Conservation (phyloP, 1,140 invertebrate genomes). For the Anthonomus grandis region DNA sequence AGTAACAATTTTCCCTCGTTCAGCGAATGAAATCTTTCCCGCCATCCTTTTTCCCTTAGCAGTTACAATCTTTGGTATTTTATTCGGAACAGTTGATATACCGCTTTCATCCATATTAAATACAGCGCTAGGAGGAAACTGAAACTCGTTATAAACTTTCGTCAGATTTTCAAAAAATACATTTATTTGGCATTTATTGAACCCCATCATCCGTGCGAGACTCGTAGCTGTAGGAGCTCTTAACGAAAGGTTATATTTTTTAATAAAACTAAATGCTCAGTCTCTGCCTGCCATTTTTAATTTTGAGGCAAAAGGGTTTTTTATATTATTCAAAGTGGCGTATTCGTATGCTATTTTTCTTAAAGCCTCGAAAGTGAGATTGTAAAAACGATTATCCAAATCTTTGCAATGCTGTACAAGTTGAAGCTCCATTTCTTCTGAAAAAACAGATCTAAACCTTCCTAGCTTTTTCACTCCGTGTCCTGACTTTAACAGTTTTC, state of each 20-base stretch:
- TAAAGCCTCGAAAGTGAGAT: neutral
- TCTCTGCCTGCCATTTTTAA: constrained; percentile 1
- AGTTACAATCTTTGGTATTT: too few relatives aligned
- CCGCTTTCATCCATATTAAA: constrained; percentile 5
- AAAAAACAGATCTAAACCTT: neutral
- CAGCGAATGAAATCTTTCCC: neutral
- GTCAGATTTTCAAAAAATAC: neutral
- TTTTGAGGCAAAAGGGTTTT: too few relatives aligned
- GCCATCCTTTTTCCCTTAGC: neutral
- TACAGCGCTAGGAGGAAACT: neutral
- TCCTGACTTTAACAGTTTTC: neutral
- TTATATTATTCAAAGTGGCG: too few relatives aligned
- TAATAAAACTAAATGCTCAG: neutral
- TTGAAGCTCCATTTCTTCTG: neutral
- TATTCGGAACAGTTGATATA: too few relatives aligned
- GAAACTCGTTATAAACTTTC: neutral
- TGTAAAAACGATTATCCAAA: neutral
- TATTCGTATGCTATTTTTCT: neutral
- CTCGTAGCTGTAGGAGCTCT: neutral
- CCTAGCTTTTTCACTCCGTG: neutral
- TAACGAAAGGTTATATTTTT: neutral
- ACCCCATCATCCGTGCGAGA: constrained; percentile 1
- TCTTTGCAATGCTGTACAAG: neutral
- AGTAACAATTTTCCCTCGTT: neutral
- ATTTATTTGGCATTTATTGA: neutral